phyloP scores from a whole-genome alignment of 2,797 vertebrate genomes.

The Emys orbicularis region DNA sequence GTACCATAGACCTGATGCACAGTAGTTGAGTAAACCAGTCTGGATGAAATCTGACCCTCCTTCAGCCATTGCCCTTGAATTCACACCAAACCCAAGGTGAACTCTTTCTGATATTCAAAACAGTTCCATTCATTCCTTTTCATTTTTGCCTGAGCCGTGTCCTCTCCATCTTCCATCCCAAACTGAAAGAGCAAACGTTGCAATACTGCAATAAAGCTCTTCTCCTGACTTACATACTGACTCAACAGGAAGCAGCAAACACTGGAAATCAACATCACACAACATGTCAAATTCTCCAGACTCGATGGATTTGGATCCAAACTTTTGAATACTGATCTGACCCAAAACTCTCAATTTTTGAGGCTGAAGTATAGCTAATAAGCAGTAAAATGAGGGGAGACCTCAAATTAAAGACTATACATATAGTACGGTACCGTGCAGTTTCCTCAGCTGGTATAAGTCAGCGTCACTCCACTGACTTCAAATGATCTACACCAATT shows the following conservation, averaged over 20 bases:
- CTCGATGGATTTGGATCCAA: background rate
- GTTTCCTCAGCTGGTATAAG: background rate
- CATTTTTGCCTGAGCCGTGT: background rate
- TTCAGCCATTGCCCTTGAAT: background rate
- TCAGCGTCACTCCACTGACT: background rate
- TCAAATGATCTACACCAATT: background rate
- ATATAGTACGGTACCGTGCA: background rate
- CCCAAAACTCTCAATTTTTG: background rate
- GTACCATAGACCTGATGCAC: background rate
- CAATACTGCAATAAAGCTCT: background rate
- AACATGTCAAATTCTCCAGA: rapidly evolving
- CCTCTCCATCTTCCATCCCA: background rate
- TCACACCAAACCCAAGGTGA: background rate
- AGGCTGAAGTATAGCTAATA: rapidly evolving
- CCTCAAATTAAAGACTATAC: background rate
- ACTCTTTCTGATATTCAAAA: background rate
- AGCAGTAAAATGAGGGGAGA: rapidly evolving
- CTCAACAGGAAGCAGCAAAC: rapidly evolving
- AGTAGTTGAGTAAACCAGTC: background rate
- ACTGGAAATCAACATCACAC: background rate
- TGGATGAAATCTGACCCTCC: background rate
- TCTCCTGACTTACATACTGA: background rate
- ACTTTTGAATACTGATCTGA: background rate
- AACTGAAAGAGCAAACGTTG: background rate
- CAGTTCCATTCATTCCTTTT: background rate